Evolutionary conservation across 2,113 vertebrate species (phyloP).

Genomic region (Gymnogyps californianus): DNA sequence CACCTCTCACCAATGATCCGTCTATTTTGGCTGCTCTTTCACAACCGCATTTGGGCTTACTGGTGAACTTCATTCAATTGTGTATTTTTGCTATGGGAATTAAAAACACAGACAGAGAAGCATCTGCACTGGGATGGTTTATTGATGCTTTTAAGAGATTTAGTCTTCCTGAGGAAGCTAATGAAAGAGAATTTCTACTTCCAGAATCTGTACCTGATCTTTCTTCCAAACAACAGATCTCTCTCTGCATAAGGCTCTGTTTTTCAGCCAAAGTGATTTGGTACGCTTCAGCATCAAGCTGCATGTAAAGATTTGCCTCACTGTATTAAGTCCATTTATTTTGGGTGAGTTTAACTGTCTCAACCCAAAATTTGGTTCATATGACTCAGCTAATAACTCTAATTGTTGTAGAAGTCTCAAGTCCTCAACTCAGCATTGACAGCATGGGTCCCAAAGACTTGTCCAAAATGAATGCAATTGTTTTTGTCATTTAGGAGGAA

Average conservation of each 20-base stretch:
- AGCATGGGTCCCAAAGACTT: background rate
- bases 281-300: background rate
- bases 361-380: background rate
- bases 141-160: background rate
- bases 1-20: background rate
- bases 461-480: background rate
- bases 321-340: background rate
- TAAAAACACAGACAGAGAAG: background rate
- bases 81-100: background rate
- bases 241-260: background rate
- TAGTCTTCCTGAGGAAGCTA: background rate
- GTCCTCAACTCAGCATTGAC: background rate
- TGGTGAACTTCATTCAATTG: background rate
- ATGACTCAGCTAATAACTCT: background rate
- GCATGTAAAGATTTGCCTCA: background rate
- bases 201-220: background rate
- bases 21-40: background rate
- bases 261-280: background rate
- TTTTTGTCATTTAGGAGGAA: background rate
- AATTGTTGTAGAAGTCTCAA: background rate
- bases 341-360: background rate
- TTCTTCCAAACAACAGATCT: background rate
- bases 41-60: background rate
- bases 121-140: background rate
- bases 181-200: background rate